These are phyloP conservation scores for Rostratula benghalensis DNA, from an alignment of 2,113 vertebrate genomes.

Conservation along the genomic window DNA sequence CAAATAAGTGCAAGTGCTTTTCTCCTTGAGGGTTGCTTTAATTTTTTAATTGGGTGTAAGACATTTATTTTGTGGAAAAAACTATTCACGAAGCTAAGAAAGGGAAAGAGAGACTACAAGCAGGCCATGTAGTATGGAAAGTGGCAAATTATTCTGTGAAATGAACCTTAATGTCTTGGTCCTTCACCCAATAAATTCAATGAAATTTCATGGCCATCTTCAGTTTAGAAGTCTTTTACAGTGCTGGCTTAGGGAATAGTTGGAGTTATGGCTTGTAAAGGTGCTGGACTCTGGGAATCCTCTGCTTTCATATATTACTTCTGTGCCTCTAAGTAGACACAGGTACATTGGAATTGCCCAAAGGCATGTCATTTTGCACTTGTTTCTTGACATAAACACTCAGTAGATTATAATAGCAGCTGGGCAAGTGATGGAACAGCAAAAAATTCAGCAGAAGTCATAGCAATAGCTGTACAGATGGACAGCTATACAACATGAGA, in stretches of 20 bases:
- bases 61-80: background rate
- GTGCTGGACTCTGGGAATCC: background rate
- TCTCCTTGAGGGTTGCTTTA: rapidly evolving
- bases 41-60: background rate
- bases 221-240: background rate
- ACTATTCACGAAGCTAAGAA: rapidly evolving
- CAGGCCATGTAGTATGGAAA: background rate
- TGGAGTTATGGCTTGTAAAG: background rate
- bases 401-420: background rate
- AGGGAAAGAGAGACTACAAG: background rate
- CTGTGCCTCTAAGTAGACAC: background rate
- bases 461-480: background rate
- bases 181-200: background rate
- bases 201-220: background rate
- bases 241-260: background rate
- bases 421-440: background rate
- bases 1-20: background rate
- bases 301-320: background rate
- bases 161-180: background rate
- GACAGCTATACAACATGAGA: background rate
- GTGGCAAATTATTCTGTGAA: background rate
- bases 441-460: background rate
- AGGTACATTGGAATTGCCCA: background rate
- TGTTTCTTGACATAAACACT: background rate
- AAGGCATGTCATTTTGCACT: background rate